Evolutionary conservation across 2,888 invertebrate species (phyloP).

Genomic region (Eristalis intricaria): DNA sequence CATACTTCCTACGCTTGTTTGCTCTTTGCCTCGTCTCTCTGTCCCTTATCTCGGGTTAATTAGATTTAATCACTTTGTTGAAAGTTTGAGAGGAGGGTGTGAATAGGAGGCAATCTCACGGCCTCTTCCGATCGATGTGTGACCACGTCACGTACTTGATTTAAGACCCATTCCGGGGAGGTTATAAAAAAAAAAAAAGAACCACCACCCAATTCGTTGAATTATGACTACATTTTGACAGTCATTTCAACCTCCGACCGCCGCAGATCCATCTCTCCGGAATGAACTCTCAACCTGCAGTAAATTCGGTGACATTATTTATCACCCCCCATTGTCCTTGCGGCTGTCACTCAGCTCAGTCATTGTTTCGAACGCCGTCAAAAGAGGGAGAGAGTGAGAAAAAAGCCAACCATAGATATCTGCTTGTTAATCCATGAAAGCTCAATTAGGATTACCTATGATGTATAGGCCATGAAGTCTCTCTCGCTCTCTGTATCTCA

Average conservation of each 20-base stretch:
- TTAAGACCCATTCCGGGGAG: neutral
- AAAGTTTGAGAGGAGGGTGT: constrained; percentile 1
- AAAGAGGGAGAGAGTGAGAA: neutral
- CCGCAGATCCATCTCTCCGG: neutral
- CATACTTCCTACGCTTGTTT: neutral
- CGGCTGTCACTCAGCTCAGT: constrained; percentile 45
- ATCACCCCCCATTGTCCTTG: constrained; percentile 18
- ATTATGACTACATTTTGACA: neutral
- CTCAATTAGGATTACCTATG: constrained; percentile 68
- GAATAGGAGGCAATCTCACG: too few species aligned
- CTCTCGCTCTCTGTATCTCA: too few species aligned
- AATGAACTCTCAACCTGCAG: neutral
- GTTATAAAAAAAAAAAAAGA: neutral
- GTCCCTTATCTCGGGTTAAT: constrained; percentile 63
- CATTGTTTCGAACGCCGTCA: constrained; percentile 19
- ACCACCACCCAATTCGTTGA: neutral
- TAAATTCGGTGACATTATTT: constrained; percentile 27
- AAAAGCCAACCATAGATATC: constrained; percentile 47
- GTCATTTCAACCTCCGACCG: neutral
- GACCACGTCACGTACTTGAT: neutral
- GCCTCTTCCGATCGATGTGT: neutral
- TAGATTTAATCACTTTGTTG: constrained; percentile 64
- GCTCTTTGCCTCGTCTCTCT: neutral
- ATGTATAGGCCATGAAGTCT: constrained; percentile 35
- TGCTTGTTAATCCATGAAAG: constrained; percentile 64